Base-by-base conservation (phyloP, 2,888 invertebrate genomes). In the Zonitis immaculata region DNA sequence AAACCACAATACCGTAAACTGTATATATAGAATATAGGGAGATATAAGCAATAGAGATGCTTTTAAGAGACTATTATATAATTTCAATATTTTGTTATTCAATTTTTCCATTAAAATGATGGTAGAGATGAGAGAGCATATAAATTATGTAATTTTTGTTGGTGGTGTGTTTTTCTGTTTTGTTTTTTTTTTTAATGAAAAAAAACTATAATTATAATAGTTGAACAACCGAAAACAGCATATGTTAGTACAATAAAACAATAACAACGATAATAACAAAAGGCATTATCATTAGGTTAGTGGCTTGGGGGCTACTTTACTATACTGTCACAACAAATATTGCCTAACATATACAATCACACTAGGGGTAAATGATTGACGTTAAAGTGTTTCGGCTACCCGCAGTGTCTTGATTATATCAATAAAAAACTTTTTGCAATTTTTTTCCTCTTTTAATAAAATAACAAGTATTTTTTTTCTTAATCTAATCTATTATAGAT, bases 191-290 rank as follows among this genome's bases (percentile, higher is more conserved):
- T 39, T 20, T n/a, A n/a, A 1, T 3, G 20, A 11, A 28, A 28
- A 28, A 11, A 28, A n/a, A n/a, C n/a, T n/a, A n/a, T n/a, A n/a
- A n/a, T n/a, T n/a, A n/a, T n/a, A n/a, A 1, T 4, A 26, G 26
- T 26, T 7, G 1, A 28, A 11, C 18, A 39, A 18, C 39, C 9
- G 18, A 39, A 18, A 39, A 39, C 39, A 20, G 57, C 63, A 61
- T 54, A 52, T 61, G 63, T 61, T 48, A 49, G 44, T 27, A 46
- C 59, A 61, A 62, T 62, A 62, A 62, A 62, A 61, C 61, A 62
- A n/a, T n/a, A n/a, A 61, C 61, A 59, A 59, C 59, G 58, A 62
- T 59, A 63, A 51, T 42, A 57, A 61, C 61, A 63, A 63, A 59
- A 60, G 57, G 56, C 63, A 63, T 61, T 61, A 61, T 58, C 61